Evolutionary conservation across 2,113 vertebrate species (phyloP), one percentile per base, ranked within the genome.

Genomic region (Dromaius novaehollandiae): DNA sequence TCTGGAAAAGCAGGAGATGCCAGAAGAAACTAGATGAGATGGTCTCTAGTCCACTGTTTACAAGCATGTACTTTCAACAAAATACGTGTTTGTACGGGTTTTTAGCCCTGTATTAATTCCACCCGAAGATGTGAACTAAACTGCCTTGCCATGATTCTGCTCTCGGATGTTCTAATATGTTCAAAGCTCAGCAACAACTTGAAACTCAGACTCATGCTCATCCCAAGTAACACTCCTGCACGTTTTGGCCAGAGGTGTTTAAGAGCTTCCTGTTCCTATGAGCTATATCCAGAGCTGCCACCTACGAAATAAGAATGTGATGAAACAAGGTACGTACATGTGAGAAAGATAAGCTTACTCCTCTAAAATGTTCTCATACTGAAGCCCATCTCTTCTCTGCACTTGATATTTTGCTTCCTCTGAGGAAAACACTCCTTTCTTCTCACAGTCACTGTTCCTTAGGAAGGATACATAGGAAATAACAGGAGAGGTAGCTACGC

Each of bases 51-150:
- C 96, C 74, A 66, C 70, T 94, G 94, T 94, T 92, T 87, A 86
- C 88, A 88, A 95, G 96, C 93, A 84, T 68, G 60, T 74, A 83
- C 86, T 88, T 96, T 91, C 85, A 93, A 69, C 86, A 97, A 19
- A 48, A 94, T 68, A 80, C 53, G 20, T 50, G 85, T 85, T 86
- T 63, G 71, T 56, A 38, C 64, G 36, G 60, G 70, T 85, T 76
- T 80, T 56, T 81, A 74, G 78, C 40, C 58, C 56, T 25, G 78
- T 70, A 14, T 92, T 96, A 92, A 96, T 93, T 87, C 91, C 61
- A 83, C 87, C 94, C 93, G 89, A 90, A 95, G 86, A 95, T 86
- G 74, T 7, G 77, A 86, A 96, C 81, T 69, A 95, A 86, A 86
- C 76, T 69, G 64, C 81, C 79, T 80, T 90, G 48, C 76, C 55